Percentiles rank a stretch among this genome's conserved stretches.
Evolutionary conservation across 1,140 invertebrate genomes (phyloP).

Genomic region (Zaprionus africanus): DNA sequence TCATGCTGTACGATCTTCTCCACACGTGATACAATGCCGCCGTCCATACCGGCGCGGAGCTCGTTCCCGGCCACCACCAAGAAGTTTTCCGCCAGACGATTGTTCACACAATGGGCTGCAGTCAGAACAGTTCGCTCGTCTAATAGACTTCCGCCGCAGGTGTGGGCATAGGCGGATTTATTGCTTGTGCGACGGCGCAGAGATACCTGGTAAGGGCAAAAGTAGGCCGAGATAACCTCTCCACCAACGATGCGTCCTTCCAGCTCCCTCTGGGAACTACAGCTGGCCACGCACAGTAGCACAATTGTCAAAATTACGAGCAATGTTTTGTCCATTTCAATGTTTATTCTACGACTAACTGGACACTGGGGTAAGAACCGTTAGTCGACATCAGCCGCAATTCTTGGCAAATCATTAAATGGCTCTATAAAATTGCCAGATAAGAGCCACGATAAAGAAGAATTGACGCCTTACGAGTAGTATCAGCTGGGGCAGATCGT

Average conservation of each 20-base stretch:
- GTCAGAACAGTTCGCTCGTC: conserved; percentile 84
- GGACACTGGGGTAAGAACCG: not conserved
- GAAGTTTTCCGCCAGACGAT: conserved; percentile 51
- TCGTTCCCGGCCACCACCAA: conserved; percentile 64
- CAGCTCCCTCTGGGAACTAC: not conserved
- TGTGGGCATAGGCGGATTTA: conserved; percentile 49
- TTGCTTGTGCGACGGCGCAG: conserved; percentile 47
- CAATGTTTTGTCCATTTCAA: conserved; percentile 61
- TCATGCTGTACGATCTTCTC: conserved; percentile 58
- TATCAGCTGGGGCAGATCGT: not conserved
- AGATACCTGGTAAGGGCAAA: conserved; percentile 64
- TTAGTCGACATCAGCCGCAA: conserved; percentile 21
- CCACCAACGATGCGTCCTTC: conserved; percentile 71
- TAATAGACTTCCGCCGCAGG: conserved; percentile 45
- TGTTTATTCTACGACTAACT: conserved; percentile 56
- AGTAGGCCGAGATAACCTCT: conserved; percentile 21
- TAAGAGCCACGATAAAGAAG: conserved; percentile 28
- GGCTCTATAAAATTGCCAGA: conserved; percentile 51
- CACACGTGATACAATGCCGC: conserved; percentile 56
- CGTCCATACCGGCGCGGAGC: conserved; percentile 53
- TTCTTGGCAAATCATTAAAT: conserved; percentile 38
- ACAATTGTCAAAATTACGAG: conserved; percentile 12
- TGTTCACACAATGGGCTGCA: conserved; percentile 86
- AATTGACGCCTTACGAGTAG: not conserved
- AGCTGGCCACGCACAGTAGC: conserved; percentile 21